phyloP scores from a whole-genome alignment of 2,797 vertebrate genomes.

The Menidia menidia region DNA sequence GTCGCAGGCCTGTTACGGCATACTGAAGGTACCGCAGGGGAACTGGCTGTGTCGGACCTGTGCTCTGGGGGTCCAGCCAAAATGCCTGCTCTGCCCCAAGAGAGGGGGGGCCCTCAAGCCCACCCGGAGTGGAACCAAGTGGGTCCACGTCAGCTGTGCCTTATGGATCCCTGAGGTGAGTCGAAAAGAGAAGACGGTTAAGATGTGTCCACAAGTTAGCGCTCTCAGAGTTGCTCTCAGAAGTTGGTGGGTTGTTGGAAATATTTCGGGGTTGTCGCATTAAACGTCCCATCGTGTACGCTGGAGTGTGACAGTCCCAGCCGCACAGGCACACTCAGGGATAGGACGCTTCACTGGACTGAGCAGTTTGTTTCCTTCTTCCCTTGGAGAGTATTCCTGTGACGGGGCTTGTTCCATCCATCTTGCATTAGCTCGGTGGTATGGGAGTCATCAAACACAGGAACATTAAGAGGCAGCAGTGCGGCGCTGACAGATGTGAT shows the following conservation, averaged over 20 bases:
- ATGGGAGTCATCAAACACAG: too few species aligned
- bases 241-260: background rate
- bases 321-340: too few species aligned
- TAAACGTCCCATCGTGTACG: too few species aligned
- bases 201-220: background rate
- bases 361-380: too few species aligned
- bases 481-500: too few species aligned
- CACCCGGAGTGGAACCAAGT: constrained; percentile 96
- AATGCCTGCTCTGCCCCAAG: constrained; percentile 96
- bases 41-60: constrained; percentile 97
- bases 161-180: constrained; percentile 98
- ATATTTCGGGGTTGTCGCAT: too few species aligned
- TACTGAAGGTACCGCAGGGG: constrained; percentile 94
- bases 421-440: too few species aligned
- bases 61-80: constrained; percentile 94
- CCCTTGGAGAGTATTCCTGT: too few species aligned
- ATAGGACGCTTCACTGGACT: too few species aligned
- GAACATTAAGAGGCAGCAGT: too few species aligned
- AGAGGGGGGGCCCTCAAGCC: constrained; percentile 95
- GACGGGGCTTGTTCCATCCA: too few species aligned
- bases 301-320: too few species aligned
- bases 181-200: background rate
- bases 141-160: constrained; percentile 99
- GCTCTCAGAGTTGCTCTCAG: background rate
- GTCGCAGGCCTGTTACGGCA: constrained; percentile 93